Percentiles rank a stretch among this genome's conserved stretches.
Evolutionary conservation across 2,888 invertebrate species (phyloP).

Genomic region (Hoplodrina blanda): DNA sequence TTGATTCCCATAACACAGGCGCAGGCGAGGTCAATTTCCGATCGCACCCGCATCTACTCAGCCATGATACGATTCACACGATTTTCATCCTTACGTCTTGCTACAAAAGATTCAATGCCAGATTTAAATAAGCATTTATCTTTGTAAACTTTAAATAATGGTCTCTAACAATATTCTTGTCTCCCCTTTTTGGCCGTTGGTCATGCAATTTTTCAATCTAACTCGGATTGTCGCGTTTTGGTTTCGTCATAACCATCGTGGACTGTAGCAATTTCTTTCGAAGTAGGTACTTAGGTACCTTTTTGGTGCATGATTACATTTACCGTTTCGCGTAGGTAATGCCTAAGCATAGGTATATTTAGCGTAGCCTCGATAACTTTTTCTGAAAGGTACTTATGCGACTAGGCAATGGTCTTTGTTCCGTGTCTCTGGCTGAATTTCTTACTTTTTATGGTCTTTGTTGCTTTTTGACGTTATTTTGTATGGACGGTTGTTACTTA

Average conservation of each 20-base stretch:
- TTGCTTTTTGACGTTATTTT: conserved; percentile 12
- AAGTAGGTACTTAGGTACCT: conserved; percentile 15
- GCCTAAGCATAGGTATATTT: conserved; percentile 32
- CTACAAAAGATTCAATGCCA: conserved; percentile 65
- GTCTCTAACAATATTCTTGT: conserved; percentile 63
- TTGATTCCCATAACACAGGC: conserved; percentile 60
- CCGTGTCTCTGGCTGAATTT: conserved; percentile 6
- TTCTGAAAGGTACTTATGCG: conserved; percentile 20
- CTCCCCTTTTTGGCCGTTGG: conserved; percentile 63
- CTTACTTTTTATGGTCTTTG: conserved; percentile 13
- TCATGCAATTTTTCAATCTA: conserved; percentile 89
- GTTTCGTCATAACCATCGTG: conserved; percentile 48
- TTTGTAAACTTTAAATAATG: conserved; percentile 61
- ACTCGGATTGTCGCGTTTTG: conserved; percentile 67
- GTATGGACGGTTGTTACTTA: neutral
- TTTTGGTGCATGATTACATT: conserved; percentile 58
- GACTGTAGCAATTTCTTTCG: conserved; percentile 63
- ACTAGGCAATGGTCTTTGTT: conserved; percentile 25
- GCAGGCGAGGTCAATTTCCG: conserved; percentile 77
- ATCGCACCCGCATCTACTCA: conserved; percentile 77
- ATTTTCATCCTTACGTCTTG: conserved; percentile 66
- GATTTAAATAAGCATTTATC: conserved; percentile 55
- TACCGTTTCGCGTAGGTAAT: conserved; percentile 50
- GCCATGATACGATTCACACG: conserved; percentile 43
- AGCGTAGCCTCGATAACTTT: conserved; percentile 43